Evolutionary conservation across 2,797 vertebrate genomes (phyloP).

Genomic region (Macropus fuliginosus): DNA sequence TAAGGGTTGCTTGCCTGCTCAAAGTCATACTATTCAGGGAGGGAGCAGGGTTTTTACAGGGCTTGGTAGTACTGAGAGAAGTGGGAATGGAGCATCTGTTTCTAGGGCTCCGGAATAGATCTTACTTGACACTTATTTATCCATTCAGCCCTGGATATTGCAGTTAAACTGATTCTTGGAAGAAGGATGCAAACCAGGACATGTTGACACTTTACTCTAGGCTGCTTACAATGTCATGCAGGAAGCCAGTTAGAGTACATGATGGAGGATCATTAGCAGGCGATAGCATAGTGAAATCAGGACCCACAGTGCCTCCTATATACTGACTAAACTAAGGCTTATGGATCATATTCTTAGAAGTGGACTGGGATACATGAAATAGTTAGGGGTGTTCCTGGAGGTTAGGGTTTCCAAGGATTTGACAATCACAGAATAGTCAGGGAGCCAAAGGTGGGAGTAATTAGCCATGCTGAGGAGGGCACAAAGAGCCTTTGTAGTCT

Average conservation of each 20-base stretch:
- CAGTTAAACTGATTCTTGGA: neutral
- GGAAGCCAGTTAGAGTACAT: neutral
- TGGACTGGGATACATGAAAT: neutral
- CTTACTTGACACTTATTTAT: neutral
- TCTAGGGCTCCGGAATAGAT: neutral
- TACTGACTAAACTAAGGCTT: neutral
- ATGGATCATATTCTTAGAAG: neutral
- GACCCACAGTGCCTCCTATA: neutral
- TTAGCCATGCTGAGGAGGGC: neutral
- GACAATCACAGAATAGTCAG: neutral
- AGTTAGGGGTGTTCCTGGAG: neutral
- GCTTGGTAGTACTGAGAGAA: neutral
- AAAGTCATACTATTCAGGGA: neutral
- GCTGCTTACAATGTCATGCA: neutral
- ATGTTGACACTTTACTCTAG: neutral
- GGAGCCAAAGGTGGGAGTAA: neutral
- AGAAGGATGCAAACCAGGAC: neutral
- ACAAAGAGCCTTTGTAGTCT: neutral
- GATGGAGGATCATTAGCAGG: neutral
- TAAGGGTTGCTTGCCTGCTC: neutral
- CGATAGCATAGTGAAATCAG: neutral
- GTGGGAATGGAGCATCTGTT: neutral
- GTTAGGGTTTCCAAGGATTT: neutral
- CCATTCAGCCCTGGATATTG: neutral
- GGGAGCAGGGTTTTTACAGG: neutral